Conservation (phyloP, 2,797 vertebrate species). For the Rachycentron canadum region DNA sequence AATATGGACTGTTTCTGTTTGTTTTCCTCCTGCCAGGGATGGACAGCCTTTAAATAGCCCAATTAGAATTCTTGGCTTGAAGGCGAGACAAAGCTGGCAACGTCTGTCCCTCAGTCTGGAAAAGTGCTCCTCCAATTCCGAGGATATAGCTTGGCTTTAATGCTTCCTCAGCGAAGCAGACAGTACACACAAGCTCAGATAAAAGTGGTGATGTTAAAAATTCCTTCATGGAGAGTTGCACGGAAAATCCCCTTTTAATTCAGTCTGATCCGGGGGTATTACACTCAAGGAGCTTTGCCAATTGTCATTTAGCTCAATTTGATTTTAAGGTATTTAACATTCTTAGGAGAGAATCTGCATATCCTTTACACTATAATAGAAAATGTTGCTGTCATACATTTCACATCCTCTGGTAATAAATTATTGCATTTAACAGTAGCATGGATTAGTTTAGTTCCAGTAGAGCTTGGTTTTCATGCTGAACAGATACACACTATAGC, state of each 20-base stretch:
- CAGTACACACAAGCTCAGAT: slow-evolving; percentile 49
- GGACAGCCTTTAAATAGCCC: slow-evolving; percentile 72
- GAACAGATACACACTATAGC: slow-evolving; percentile 12
- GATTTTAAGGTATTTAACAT: slow-evolving; percentile 67
- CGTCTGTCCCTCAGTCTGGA: slow-evolving; percentile 73
- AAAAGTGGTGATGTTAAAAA: slow-evolving; percentile 60
- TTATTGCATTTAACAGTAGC: slow-evolving; percentile 25
- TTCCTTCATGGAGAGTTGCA: slow-evolving; percentile 47
- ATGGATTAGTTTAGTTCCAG: slow-evolving; percentile 34
- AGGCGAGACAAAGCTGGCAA: slow-evolving; percentile 75
- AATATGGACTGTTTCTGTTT: slow-evolving; percentile 41
- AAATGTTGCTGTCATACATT: slow-evolving; percentile 44
- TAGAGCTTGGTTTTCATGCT: slow-evolving; percentile 6
- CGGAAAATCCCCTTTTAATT: slow-evolving; percentile 72
- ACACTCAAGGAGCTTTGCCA: slow-evolving; percentile 55
- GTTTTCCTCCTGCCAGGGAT: slow-evolving; percentile 44
- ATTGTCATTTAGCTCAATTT: slow-evolving; percentile 63
- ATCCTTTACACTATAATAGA: slow-evolving; percentile 45
- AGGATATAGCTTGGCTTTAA: slow-evolving; percentile 55
- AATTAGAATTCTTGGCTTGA: slow-evolving; percentile 84
- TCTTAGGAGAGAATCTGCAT: slow-evolving; percentile 39
- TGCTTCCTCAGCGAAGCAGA: slow-evolving; percentile 45
- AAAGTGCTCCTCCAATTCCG: slow-evolving; percentile 52
- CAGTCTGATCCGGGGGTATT: slow-evolving; percentile 59
- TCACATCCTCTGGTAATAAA: slow-evolving; percentile 35